Evolutionary conservation across 2,888 invertebrate species (phyloP).

Genomic region (Nebria salina): DNA sequence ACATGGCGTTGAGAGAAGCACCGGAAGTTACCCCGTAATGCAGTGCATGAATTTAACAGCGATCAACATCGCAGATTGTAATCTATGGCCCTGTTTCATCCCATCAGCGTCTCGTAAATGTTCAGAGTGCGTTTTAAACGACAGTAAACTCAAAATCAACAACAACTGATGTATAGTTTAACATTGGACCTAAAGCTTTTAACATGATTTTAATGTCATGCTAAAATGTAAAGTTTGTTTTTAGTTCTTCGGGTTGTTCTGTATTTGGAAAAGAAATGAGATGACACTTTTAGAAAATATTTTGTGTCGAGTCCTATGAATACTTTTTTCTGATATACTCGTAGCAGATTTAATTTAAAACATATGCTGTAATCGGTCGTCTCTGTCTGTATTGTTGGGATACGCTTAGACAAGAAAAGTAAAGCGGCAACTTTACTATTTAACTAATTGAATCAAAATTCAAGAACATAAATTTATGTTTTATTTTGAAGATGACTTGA

Average conservation of each 20-base stretch:
- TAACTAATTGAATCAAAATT: no score
- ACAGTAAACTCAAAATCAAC: not conserved
- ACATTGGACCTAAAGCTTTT: not conserved
- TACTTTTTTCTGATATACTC: no score
- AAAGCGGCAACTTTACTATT: no score
- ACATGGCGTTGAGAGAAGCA: slow-evolving; percentile 27
- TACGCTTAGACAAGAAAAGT: no score
- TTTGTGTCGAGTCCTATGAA: no score
- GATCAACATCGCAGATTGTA: slow-evolving; percentile 20
- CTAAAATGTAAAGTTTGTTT: not conserved
- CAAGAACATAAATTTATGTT: no score
- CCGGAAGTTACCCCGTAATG: slow-evolving; percentile 36
- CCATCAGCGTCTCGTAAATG: not conserved
- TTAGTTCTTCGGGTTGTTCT: not conserved
- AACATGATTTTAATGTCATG: not conserved
- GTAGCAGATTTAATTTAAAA: no score
- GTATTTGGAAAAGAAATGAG: not conserved
- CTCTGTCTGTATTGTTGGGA: no score
- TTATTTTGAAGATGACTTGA: no score
- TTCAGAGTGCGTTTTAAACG: not conserved
- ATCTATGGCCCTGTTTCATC: not conserved
- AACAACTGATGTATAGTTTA: not conserved
- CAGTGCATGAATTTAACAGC: not conserved
- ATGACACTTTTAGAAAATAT: not conserved
- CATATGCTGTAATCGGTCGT: no score